Percentiles rank a stretch among this genome's conserved stretches.
phyloP scores from a whole-genome alignment of 2,888 invertebrate genomes.

The Melanostoma scalare region DNA sequence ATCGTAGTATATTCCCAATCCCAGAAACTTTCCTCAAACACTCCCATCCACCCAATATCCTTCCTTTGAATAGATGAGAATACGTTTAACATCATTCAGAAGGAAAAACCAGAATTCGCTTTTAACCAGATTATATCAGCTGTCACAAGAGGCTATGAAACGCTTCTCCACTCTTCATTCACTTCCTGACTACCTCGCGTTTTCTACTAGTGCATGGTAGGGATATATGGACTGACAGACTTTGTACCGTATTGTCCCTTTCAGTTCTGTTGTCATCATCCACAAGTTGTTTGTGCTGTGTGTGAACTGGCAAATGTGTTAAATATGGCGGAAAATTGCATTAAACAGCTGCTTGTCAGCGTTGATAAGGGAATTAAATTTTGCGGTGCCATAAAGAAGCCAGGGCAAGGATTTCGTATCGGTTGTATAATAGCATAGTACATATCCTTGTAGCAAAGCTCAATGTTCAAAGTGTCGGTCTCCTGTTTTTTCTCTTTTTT shows the following conservation, averaged over 20 bases:
- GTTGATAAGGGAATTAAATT: slow-evolving; percentile 82
- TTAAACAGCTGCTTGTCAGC: slow-evolving; percentile 82
- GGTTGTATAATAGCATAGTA: slow-evolving; percentile 42
- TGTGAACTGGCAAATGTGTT: slow-evolving; percentile 75
- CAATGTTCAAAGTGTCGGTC: slow-evolving; percentile 39
- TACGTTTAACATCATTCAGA: slow-evolving; percentile 65
- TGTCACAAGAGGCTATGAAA: slow-evolving; percentile 70
- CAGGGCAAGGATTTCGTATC: slow-evolving; percentile 66
- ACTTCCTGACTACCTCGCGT: slow-evolving; percentile 27
- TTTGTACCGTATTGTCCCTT: slow-evolving; percentile 40
- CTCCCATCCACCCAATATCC: neutral
- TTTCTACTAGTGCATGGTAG: slow-evolving; percentile 10
- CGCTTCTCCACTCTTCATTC: slow-evolving; percentile 14
- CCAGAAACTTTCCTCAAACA: neutral
- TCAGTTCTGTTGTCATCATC: slow-evolving; percentile 41
- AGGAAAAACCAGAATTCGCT: slow-evolving; percentile 72
- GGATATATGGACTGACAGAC: slow-evolving; percentile 39
- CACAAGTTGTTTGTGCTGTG: slow-evolving; percentile 3
- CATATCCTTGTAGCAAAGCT: slow-evolving; percentile 29
- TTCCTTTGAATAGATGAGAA: slow-evolving; percentile 56
- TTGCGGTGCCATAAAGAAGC: slow-evolving; percentile 79
- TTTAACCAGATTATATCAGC: slow-evolving; percentile 73
- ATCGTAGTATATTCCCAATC: slow-evolving; percentile 32
- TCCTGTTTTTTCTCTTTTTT: neutral
- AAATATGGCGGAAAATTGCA: slow-evolving; percentile 82